Evolutionary conservation across 30 jellyfish, hydroid and myxozoan genomes (phyloP).

Genomic region (Chrysaora quinquecirrha): DNA sequence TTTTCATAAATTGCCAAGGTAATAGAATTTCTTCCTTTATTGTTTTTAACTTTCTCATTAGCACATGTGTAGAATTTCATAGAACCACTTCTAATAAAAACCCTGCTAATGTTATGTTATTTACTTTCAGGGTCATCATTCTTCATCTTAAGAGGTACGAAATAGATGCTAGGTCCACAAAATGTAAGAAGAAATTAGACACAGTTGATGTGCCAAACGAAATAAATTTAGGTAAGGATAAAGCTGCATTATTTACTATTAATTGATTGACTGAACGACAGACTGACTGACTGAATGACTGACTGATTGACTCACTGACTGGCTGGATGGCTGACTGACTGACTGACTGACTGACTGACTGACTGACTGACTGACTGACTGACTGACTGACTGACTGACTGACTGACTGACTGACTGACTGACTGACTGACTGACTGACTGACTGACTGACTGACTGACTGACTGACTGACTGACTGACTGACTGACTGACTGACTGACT

Average conservation of each 20-base stretch:
- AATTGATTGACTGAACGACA: not conserved
- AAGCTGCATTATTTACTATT: too few species aligned
- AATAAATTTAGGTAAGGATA: conserved; percentile 43
- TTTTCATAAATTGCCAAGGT: conserved; percentile 80
- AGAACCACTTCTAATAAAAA: too few species aligned
- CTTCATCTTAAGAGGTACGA: conserved; percentile 88
- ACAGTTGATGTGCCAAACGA: conserved; percentile 65
- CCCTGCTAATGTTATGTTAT: too few species aligned
- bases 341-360: not conserved
- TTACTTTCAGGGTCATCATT: conserved; percentile 74
- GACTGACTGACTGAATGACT: not conserved
- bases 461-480: too few species aligned
- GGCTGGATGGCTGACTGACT: too few species aligned
- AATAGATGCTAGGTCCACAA: conserved; percentile 33
- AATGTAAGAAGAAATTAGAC: conserved; percentile 66
- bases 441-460: not conserved
- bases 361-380: too few species aligned
- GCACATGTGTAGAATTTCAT: too few species aligned
- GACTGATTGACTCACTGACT: too few species aligned
- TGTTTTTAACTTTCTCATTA: too few species aligned
- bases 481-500: not conserved
- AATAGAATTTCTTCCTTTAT: too few species aligned
- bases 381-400: not conserved
- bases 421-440: not conserved
- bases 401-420: not conserved